A percentile compares a stretch with the other conserved stretches of the same genome.
These are phyloP conservation scores for Acrocyrtus sp. DNA, from an alignment of 2,888 invertebrate species.

Conservation along the genomic window DNA sequence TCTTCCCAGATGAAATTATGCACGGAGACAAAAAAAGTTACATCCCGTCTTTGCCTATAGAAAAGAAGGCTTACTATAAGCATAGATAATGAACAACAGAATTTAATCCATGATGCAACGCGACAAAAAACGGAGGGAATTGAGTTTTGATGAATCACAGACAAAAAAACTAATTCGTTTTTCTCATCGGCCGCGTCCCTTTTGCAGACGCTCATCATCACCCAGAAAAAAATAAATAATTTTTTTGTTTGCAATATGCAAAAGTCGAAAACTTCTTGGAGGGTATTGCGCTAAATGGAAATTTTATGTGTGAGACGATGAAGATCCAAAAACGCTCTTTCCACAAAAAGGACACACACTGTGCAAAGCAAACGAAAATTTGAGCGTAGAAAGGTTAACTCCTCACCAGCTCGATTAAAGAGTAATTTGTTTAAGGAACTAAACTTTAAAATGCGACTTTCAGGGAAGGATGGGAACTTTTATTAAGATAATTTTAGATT, in stretches of 20 bases:
- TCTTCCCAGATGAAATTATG: not conserved
- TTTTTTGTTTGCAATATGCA: too few relatives aligned
- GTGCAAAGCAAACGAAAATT: constrained; percentile 8
- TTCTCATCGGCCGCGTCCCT: constrained; percentile 17
- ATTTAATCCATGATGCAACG: constrained; percentile 32
- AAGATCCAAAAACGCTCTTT: too few relatives aligned
- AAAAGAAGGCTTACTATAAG: too few relatives aligned
- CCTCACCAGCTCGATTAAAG: constrained; percentile 19
- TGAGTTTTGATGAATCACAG: constrained; percentile 9
- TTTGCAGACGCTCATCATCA: too few relatives aligned
- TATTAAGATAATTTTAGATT: not conserved
- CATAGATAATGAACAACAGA: constrained; percentile 32
- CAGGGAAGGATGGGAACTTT: constrained; percentile 28
- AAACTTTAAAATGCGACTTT: constrained; percentile 20
- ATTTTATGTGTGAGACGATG: too few relatives aligned
- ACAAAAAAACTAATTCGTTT: constrained; percentile 39
- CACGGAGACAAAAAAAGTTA: constrained; percentile 7
- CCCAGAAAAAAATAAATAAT: too few relatives aligned
- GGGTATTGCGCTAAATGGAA: too few relatives aligned
- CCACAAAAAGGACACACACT: too few relatives aligned
- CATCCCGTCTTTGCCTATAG: constrained; percentile 29
- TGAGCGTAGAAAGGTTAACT: constrained; percentile 35
- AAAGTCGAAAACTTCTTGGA: too few relatives aligned
- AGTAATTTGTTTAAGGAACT: constrained; percentile 38
- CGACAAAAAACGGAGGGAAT: constrained; percentile 16